Evolutionary conservation across 2,113 vertebrate species (phyloP), one percentile per base, ranked within the genome.

Genomic region (Tachuris rubrigastra): DNA sequence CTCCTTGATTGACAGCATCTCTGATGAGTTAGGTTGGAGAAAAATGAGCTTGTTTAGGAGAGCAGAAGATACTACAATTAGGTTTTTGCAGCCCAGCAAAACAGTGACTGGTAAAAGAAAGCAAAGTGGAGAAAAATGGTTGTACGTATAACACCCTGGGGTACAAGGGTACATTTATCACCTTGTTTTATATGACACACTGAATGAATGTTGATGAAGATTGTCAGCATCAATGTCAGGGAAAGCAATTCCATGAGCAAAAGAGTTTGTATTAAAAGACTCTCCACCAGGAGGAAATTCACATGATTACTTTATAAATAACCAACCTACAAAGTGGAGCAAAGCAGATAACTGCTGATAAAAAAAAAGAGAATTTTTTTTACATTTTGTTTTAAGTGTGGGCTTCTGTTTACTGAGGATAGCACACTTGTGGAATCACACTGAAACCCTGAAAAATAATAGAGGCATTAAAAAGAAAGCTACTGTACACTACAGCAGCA

Each of bases 31-130:
- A 60, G 85, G 93, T 2, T 92, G 68, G 95, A 97, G 96, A 96
- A 96, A 93, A 96, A 95, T 73, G 95, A 95, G 89, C 83, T 98
- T 96, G 85, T 96, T 98, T 97, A 58, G 88, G 93, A 80, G 89
- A 97, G 63, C 90, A 97, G 96, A 93, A 93, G 95, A 97, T 37
- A 59, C 63, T 52, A 89, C 95, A 93, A 97, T 97, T 96, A 94
- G 84, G 76, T 93, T 93, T 90, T 86, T 87, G 71, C 87, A 82
- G 85, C 63, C 88, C 89, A 80, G 67, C 1, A 0, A 71, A 87
- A 85, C 39, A 73, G 69, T 82, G 87, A 89, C 87, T 89, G 92
- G 89, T n/a, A 41, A 79, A 87, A 88, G 85, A 87, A 76, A 69
- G 83, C 86, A 71, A 85, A 85, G 58, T 46, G 37, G 74, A 92